These are phyloP conservation scores for Babyrousa celebensis DNA, from an alignment of 2,797 vertebrate species.

Conservation along the genomic window DNA sequence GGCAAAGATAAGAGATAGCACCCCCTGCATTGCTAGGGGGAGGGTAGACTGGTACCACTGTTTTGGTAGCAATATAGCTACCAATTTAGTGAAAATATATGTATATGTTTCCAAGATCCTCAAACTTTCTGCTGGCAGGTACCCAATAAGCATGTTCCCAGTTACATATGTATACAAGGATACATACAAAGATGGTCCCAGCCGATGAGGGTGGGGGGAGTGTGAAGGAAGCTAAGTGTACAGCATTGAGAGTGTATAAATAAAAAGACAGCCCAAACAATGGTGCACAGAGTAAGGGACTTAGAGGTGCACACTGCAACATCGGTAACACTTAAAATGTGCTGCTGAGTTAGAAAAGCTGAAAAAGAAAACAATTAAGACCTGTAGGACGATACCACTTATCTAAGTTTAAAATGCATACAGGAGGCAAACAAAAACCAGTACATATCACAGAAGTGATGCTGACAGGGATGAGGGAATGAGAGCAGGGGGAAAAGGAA, in stretches of 20 bases:
- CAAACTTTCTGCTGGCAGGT: neutral
- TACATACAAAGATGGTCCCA: neutral
- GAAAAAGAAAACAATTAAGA: neutral
- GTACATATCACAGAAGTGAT: neutral
- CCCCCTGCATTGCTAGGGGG: neutral
- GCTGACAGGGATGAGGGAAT: neutral
- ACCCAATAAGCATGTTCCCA: neutral
- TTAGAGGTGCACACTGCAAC: neutral
- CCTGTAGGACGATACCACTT: neutral
- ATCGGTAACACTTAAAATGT: neutral
- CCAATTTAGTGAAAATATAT: neutral
- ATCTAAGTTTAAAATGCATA: neutral
- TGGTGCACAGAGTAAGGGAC: neutral
- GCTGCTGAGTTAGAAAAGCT: neutral
- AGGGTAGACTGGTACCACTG: neutral
- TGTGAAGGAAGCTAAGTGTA: fast-evolving
- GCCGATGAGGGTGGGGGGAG: neutral
- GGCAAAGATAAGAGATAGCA: too few relatives aligned
- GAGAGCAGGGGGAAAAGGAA: neutral
- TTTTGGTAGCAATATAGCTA: too few relatives aligned
- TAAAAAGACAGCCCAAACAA: neutral
- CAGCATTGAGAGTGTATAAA: neutral
- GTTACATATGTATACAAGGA: too few relatives aligned
- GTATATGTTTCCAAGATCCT: neutral
- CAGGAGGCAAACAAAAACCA: neutral